Evolutionary conservation across 2,797 vertebrate species (phyloP), one percentile per base, ranked within the genome.

Genomic region (Mormyrus hasselquistii): DNA sequence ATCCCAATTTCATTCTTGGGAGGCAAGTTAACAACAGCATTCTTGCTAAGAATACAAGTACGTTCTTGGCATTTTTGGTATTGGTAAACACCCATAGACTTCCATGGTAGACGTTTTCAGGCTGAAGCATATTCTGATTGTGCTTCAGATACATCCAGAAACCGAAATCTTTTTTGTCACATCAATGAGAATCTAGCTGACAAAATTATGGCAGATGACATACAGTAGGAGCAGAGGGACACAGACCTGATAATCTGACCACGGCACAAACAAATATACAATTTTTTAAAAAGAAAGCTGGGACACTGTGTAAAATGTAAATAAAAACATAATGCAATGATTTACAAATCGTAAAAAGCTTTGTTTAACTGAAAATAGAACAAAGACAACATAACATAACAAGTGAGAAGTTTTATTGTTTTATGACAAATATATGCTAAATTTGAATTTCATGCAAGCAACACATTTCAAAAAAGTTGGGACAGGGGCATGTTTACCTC

Each of bases 141-240:
- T n/a, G 7, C 16, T 89, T 92, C 88, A 90, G 92, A 92, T 89
- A 90, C 55, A 57, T 57, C 55, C 19, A n/a, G 55, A 19, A 57
- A 57, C 55, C 55, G 5, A 57, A 57, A 57, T 57, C 19, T 57
- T 92, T 92, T 91, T 76, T 84, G 50, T 91, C 89, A 88, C 90
- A 57, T 91, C 91, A 88, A 90, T 90, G 86, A 73, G 91, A 91
- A 90, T 93, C 88, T 88, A 92, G 89, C 89, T 89, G 92, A 90
- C 88, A 90, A 87, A 38, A 90, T 92, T 93, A 92, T 92, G 93
- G 94, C 92, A 89, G 92, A 92, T 93, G 93, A 91, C 89, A 93
- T 91, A 34, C 29, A 34, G 29, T 34, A 86, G 88, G 89, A 90
- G 90, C 91, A 91, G 73, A 90, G 53, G 89, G 91, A 91, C 91